Evolutionary conservation across 2,888 invertebrate genomes (phyloP).

Genomic region (Caenorhabditis panamensis): DNA sequence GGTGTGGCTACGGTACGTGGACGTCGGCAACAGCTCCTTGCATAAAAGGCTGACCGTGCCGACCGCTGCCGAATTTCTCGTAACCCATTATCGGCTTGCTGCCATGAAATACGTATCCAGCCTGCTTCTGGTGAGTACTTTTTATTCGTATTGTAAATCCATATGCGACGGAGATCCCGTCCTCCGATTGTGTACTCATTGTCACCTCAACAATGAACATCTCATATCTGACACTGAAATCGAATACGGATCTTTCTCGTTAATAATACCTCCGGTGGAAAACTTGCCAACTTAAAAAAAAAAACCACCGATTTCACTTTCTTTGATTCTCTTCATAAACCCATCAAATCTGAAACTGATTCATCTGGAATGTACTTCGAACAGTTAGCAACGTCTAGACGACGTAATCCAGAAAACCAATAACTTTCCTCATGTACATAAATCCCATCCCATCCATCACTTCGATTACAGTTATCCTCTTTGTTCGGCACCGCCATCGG

Average conservation of each 20-base stretch:
- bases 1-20: slow-evolving; percentile 59
- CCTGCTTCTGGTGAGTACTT: slow-evolving; percentile 50
- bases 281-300: not conserved
- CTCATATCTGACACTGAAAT: slow-evolving; percentile 20
- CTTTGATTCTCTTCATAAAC: not conserved
- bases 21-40: slow-evolving; percentile 36
- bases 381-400: slow-evolving; percentile 7
- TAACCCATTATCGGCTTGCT: slow-evolving; percentile 33
- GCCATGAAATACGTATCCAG: slow-evolving; percentile 48
- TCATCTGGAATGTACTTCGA: not conserved
- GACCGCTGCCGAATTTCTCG: slow-evolving; percentile 50
- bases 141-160: slow-evolving; percentile 18
- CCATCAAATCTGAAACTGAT: not conserved
- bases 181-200: slow-evolving; percentile 19
- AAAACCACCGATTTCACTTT: not conserved
- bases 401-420: slow-evolving; percentile 13
- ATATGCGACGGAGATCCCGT: slow-evolving; percentile 29
- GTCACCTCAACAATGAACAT: not conserved
- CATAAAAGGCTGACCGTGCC: slow-evolving; percentile 47
- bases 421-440: slow-evolving; percentile 16
- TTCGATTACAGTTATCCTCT: slow-evolving; percentile 38
- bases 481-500: slow-evolving; percentile 44
- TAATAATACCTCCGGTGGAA: not conserved
- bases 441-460: slow-evolving; percentile 22
- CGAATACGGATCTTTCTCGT: slow-evolving; percentile 27